Percentiles rank a stretch among this genome's conserved stretches.
Evolutionary conservation across 2,797 vertebrate species (phyloP).

Genomic region (Caiman crocodilus): DNA sequence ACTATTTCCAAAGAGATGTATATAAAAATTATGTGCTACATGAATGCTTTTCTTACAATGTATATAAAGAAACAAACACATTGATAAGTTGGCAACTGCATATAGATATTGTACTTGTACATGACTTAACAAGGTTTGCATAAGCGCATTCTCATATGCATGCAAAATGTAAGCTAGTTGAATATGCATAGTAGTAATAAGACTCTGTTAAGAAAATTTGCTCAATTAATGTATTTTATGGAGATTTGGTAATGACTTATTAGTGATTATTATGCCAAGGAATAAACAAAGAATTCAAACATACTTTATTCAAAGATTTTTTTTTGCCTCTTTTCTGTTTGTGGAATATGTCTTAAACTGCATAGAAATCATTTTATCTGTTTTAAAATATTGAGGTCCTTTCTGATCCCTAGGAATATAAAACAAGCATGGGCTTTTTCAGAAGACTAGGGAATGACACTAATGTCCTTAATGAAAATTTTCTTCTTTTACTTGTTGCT

Average conservation of each 20-base stretch:
- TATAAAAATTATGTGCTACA: neutral
- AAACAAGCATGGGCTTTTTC: neutral
- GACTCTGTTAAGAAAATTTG: neutral
- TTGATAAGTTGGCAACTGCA: neutral
- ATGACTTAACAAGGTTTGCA: neutral
- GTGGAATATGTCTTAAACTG: neutral
- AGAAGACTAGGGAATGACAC: neutral
- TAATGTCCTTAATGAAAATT: neutral
- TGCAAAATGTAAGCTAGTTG: neutral
- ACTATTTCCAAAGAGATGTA: neutral
- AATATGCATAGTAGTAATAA: neutral
- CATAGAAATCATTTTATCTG: neutral
- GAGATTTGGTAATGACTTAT: neutral
- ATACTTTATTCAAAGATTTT: neutral
- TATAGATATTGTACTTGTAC: neutral
- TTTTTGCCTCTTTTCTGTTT: neutral
- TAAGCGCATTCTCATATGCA: neutral
- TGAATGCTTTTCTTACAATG: neutral
- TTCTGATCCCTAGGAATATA: neutral
- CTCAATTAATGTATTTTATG: conserved; percentile 28
- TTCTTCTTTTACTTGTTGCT: neutral
- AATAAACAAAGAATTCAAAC: neutral
- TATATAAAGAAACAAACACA: neutral
- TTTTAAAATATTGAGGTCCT: neutral
- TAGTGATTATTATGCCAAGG: conserved; percentile 4